Conservation (phyloP, 2,888 invertebrate genomes). For the Cremastobaeus sp. region DNA sequence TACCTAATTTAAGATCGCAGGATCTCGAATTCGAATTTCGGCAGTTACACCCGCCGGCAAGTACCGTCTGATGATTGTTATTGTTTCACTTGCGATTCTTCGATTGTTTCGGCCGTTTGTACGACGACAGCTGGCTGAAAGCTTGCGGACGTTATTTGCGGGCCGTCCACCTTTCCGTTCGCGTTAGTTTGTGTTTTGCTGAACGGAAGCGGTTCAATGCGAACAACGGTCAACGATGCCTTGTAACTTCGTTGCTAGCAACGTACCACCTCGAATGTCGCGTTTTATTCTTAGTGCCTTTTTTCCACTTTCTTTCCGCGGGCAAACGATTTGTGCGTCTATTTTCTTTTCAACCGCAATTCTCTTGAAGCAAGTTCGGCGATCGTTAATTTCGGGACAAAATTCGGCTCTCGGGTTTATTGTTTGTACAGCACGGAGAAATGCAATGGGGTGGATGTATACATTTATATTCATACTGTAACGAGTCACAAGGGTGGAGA, state of each 20-base stretch:
- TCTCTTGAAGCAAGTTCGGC: too few relatives aligned
- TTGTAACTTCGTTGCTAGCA: slow-evolving; percentile 49
- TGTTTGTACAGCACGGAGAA: too few relatives aligned
- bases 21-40: slow-evolving; percentile 62
- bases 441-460: too few relatives aligned
- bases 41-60: slow-evolving; percentile 59
- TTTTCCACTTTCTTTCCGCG: too few relatives aligned
- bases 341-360: too few relatives aligned
- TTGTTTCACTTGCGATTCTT: slow-evolving; percentile 30
- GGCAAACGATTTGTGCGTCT: too few relatives aligned
- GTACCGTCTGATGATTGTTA: slow-evolving; percentile 56
- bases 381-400: too few relatives aligned
- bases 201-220: slow-evolving; percentile 16
- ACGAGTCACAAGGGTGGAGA: slow-evolving; percentile 9
- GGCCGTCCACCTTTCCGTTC: slow-evolving; percentile 37
- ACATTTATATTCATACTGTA: slow-evolving; percentile 10
- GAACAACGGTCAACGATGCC: slow-evolving; percentile 38
- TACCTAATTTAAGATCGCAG: slow-evolving; percentile 63
- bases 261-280: slow-evolving; percentile 17
- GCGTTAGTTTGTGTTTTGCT: slow-evolving; percentile 22
- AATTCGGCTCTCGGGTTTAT: too few relatives aligned
- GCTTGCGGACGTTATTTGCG: slow-evolving; percentile 50
- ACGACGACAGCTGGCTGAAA: slow-evolving; percentile 3
- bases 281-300: slow-evolving; percentile 38
- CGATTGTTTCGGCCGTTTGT: slow-evolving; percentile 36